Conservation (phyloP, 1,140 invertebrate species). For the Plectrocnemia conspersa region DNA sequence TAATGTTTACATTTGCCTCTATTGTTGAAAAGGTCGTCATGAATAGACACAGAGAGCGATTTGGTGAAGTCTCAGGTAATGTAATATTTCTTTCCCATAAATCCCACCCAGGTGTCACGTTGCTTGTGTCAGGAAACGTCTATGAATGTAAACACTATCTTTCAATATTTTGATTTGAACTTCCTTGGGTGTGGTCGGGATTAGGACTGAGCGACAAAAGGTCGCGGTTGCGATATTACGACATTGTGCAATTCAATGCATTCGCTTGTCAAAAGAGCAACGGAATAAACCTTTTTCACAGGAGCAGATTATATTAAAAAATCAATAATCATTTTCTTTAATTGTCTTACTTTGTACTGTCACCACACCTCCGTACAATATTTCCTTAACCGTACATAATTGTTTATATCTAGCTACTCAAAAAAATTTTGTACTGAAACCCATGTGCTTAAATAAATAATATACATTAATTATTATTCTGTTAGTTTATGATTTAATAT, state of each 20-base stretch:
- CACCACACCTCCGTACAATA: no score
- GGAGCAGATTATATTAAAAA: not conserved
- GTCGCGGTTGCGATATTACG: no score
- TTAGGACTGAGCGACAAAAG: not conserved
- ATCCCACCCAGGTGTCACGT: conserved; percentile 17
- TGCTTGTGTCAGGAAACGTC: not conserved
- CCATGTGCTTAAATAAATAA: no score
- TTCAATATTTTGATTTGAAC: conserved; percentile 10
- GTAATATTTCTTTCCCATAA: not conserved
- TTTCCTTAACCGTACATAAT: no score
- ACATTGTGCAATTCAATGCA: conserved; percentile 7
- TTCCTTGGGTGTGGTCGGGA: conserved; percentile 21
- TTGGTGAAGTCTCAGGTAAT: not conserved
- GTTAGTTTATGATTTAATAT: no score
- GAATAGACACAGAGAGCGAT: not conserved
- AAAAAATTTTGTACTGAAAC: no score
- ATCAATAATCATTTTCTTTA: no score
- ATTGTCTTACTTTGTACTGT: no score
- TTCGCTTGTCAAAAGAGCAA: not conserved
- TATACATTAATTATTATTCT: no score
- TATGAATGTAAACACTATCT: conserved; percentile 3
- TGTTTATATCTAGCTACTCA: no score
- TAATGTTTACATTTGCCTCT: conserved; percentile 8
- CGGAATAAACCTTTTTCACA: not conserved
- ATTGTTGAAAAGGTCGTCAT: conserved; percentile 3